These are phyloP conservation scores for Miltochrista miniata DNA, from an alignment of 2,888 invertebrate species.

Conservation along the genomic window DNA sequence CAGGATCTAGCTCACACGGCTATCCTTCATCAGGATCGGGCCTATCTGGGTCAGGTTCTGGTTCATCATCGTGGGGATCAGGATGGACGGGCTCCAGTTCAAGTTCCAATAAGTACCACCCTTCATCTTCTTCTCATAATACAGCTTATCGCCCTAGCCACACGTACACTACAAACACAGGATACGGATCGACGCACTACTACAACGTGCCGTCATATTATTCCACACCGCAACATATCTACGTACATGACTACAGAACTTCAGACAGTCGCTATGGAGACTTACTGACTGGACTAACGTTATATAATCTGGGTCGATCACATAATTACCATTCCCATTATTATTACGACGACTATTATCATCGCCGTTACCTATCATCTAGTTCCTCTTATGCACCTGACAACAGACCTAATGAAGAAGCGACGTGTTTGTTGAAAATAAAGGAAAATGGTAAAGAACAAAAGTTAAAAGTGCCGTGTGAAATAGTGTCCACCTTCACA, in stretches of 20 bases:
- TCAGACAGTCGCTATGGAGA: conserved; percentile 69
- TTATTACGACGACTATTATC: conserved; percentile 72
- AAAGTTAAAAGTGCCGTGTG: conserved; percentile 68
- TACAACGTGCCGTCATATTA: conserved; percentile 46
- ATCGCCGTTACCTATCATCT: conserved; percentile 49
- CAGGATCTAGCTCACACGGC: conserved; percentile 4
- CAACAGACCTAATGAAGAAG: conserved; percentile 47
- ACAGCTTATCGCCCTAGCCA: conserved; percentile 14
- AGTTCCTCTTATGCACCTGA: conserved; percentile 28
- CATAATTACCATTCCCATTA: conserved; percentile 63
- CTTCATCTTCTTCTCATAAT: conserved; percentile 15
- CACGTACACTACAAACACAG: conserved; percentile 29
- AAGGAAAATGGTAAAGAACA: conserved; percentile 57
- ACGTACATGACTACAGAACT: conserved; percentile 66
- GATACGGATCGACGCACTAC: conserved; percentile 15
- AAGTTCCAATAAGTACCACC: conserved; percentile 9
- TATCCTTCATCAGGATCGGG: conserved; percentile 33
- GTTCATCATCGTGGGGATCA: conserved; percentile 28
- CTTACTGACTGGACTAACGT: conserved; percentile 65
- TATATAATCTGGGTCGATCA: conserved; percentile 73
- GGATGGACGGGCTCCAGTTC: conserved; percentile 18
- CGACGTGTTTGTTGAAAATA: conserved; percentile 61
- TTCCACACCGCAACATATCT: conserved; percentile 64
- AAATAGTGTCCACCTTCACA: conserved; percentile 75
- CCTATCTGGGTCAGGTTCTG: conserved; percentile 25